These are phyloP conservation scores for Corella eumyota DNA, from an alignment of 23 tunicate species.

Conservation along the genomic window DNA sequence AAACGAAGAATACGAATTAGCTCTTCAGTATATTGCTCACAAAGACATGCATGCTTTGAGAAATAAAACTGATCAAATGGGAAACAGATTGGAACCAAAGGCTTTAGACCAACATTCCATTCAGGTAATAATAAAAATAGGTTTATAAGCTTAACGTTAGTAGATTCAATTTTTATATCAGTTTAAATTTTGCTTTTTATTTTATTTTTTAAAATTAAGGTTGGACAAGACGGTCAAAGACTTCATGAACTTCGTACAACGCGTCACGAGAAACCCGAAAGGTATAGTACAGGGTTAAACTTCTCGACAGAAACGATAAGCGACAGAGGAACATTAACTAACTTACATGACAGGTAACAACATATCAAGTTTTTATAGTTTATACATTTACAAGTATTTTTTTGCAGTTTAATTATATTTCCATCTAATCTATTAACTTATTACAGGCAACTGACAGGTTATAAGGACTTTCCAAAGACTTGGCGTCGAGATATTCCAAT, in stretches of 20 bases:
- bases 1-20: conserved; percentile 35
- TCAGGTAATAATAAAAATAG: conserved; percentile 25
- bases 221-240: too few relatives aligned
- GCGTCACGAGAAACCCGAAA: background rate
- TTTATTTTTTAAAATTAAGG: background rate
- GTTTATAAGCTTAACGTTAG: too few relatives aligned
- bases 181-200: background rate
- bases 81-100: conserved; percentile 40
- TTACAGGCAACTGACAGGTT: conserved; percentile 60
- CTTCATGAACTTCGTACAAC: too few relatives aligned
- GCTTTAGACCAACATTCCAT: conserved; percentile 54
- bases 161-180: too few relatives aligned
- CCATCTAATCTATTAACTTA: too few relatives aligned
- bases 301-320: conserved; percentile 57
- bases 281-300: conserved; percentile 49
- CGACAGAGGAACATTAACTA: conserved; percentile 32
- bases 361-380: background rate
- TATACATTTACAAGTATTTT: too few relatives aligned
- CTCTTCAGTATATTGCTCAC: conserved; percentile 35
- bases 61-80: conserved; percentile 62
- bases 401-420: too few relatives aligned
- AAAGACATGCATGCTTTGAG: conserved; percentile 69
- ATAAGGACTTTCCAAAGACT: conserved; percentile 23
- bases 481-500: conserved; percentile 36
- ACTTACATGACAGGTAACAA: conserved; percentile 63